Conservation (phyloP, 2,888 invertebrate genomes). For the Caenorhabditis virilis region DNA sequence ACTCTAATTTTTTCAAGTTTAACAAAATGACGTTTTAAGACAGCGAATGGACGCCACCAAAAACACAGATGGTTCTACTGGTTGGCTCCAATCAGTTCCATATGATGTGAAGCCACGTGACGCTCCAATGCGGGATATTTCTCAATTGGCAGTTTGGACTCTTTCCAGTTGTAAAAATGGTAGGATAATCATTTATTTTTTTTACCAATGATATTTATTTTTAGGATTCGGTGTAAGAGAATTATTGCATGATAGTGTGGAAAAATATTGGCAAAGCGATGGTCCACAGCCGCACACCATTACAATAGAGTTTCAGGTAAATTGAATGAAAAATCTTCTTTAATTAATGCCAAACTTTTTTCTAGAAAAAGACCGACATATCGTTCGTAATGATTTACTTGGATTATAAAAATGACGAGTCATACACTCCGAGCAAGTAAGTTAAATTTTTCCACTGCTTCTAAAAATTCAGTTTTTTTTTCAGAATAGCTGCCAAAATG, state of each 20-base stretch:
- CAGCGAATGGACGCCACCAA: conserved; percentile 16
- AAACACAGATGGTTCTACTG: conserved; percentile 22
- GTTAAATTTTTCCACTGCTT: conserved; percentile 6
- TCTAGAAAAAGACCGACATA: conserved; percentile 75
- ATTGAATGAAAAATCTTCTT: not conserved
- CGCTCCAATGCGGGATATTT: conserved; percentile 79
- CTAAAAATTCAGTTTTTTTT: not conserved
- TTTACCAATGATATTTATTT: conserved; percentile 9
- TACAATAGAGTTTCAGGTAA: conserved; percentile 76
- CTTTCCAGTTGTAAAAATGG: conserved; percentile 97
- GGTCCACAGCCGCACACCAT: conserved; percentile 96
- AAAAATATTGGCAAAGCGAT: conserved; percentile 99
- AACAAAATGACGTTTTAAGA: too few relatives aligned
- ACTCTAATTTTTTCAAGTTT: too few relatives aligned
- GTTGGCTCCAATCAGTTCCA: conserved; percentile 42
- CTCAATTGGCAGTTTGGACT: conserved; percentile 93
- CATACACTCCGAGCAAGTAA: conserved; percentile 89
- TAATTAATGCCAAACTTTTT: not conserved
- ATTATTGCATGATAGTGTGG: conserved; percentile 88
- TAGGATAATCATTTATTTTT: too few relatives aligned
- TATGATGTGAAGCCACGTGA: conserved; percentile 52
- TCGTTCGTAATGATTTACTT: conserved; percentile 94
- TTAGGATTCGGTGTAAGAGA: conserved; percentile 92
- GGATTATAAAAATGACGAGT: conserved; percentile 96
- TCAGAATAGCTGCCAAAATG: conserved; percentile 29